Percentiles rank a stretch among this genome's conserved stretches.
Conservation (phyloP, 2,888 invertebrate genomes). For the Phymatocera aterrima region DNA sequence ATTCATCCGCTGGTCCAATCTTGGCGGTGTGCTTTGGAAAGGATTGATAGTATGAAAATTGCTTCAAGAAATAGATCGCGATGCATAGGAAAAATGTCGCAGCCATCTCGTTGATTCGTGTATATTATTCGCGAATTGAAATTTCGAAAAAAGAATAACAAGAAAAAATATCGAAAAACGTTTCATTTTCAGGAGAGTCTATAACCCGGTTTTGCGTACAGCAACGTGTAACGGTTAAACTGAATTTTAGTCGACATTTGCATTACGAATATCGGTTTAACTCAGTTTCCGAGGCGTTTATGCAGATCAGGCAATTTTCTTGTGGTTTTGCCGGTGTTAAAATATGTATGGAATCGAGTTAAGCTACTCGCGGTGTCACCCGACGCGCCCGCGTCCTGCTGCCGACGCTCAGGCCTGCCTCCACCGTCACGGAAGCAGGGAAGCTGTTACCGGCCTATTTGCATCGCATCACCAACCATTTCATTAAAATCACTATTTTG, state of each 20-base stretch:
- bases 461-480: conserved; percentile 69
- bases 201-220: conserved; percentile 19
- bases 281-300: conserved; percentile 70
- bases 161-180: neutral
- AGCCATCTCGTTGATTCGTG: no score
- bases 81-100: neutral
- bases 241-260: conserved; percentile 34
- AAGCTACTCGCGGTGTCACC: conserved; percentile 63
- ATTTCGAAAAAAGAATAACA: neutral
- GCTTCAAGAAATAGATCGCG: neutral
- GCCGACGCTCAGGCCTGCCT: conserved; percentile 55
- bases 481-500: conserved; percentile 67
- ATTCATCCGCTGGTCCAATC: neutral
- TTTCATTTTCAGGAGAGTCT: neutral
- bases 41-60: neutral
- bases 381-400: conserved; percentile 46
- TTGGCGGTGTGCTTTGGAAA: neutral
- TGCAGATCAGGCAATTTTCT: conserved; percentile 73
- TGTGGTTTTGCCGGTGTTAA: conserved; percentile 72
- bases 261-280: conserved; percentile 57
- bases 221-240: conserved; percentile 40
- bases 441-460: conserved; percentile 74
- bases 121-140: no score
- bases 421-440: conserved; percentile 66
- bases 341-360: conserved; percentile 74